Evolutionary conservation across 2,113 vertebrate genomes (phyloP).

Genomic region (Pluvialis apricaria): DNA sequence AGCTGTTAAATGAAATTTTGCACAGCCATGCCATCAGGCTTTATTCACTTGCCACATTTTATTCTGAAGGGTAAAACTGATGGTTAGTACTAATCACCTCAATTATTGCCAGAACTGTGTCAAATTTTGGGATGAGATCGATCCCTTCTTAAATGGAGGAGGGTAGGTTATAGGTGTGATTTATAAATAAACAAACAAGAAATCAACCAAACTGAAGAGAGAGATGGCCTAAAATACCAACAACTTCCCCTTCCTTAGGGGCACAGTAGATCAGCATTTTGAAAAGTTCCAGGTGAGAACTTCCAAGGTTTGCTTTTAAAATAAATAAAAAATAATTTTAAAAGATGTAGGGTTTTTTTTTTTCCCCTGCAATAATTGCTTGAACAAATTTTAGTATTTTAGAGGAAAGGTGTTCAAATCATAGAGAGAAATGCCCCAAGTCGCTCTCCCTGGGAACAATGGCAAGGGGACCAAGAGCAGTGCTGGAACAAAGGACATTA

Average conservation of each 20-base stretch:
- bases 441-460: neutral
- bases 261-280: neutral
- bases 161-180: neutral
- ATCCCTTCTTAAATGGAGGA: neutral
- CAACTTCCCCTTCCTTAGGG: neutral
- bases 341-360: neutral
- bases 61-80: conserved; percentile 40
- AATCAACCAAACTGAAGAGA: neutral
- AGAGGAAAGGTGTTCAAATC: neutral
- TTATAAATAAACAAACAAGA: neutral
- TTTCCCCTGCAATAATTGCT: neutral
- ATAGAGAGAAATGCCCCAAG: neutral
- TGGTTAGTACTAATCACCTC: neutral
- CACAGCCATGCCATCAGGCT: conserved; percentile 52
- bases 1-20: conserved; percentile 68
- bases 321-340: neutral
- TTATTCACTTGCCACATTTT: conserved; percentile 52
- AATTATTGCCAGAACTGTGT: neutral
- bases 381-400: neutral
- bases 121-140: neutral
- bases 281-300: neutral
- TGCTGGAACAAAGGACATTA: neutral
- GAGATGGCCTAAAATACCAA: neutral
- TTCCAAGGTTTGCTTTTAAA: neutral
- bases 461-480: neutral